Evolutionary conservation across 2,888 invertebrate species (phyloP).

Genomic region (Corythucha ciliata): DNA sequence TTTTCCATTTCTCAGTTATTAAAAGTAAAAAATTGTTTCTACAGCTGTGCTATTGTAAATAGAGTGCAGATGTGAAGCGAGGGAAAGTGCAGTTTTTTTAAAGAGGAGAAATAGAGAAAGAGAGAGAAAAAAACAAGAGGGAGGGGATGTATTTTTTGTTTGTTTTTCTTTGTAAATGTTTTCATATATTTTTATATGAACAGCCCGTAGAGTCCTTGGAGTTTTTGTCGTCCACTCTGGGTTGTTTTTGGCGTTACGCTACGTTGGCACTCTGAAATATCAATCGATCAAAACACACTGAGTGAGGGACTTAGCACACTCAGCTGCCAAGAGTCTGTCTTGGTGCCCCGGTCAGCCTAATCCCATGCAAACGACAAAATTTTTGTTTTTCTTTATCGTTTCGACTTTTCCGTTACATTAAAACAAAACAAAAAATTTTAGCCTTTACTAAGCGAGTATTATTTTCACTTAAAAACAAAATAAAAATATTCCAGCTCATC

Average conservation of each 20-base stretch:
- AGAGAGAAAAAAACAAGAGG: not conserved
- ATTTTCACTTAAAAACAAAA: not conserved
- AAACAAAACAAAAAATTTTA: not conserved
- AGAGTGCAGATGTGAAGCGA: too few species aligned
- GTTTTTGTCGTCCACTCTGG: slow-evolving; percentile 14
- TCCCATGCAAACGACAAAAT: slow-evolving; percentile 16
- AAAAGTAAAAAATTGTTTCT: too few species aligned
- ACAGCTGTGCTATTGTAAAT: too few species aligned
- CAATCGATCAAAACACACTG: slow-evolving; percentile 25
- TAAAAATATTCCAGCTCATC: slow-evolving; percentile 19
- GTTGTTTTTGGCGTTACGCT: slow-evolving; percentile 20
- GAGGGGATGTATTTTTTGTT: slow-evolving; percentile 5
- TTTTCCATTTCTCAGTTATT: too few species aligned
- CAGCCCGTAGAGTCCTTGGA: too few species aligned
- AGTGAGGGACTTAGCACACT: slow-evolving; percentile 18
- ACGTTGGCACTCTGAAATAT: slow-evolving; percentile 26
- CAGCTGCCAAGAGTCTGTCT: slow-evolving; percentile 47
- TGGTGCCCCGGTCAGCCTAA: slow-evolving; percentile 34
- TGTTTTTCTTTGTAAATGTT: not conserved
- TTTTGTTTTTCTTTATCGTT: slow-evolving; percentile 1
- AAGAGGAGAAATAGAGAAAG: too few species aligned
- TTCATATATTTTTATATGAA: not conserved
- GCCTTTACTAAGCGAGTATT: not conserved
- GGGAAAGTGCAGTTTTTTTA: too few species aligned
- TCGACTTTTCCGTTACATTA: not conserved